A percentile compares a stretch with the other conserved stretches of the same genome.
phyloP scores from a whole-genome alignment of 2,888 invertebrate genomes.

The Oxystoma pomonae region DNA sequence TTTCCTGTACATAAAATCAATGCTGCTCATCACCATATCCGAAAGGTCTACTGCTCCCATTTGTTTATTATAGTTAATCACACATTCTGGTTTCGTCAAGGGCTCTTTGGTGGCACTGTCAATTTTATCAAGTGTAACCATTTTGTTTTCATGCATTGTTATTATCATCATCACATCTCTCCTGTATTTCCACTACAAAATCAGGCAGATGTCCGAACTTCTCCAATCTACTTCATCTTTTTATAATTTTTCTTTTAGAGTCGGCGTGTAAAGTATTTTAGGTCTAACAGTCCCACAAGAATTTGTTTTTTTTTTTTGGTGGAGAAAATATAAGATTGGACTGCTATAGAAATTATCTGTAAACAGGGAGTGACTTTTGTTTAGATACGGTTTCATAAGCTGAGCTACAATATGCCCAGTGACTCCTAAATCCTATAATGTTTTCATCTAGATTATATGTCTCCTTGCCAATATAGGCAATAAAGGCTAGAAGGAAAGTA shows the following conservation, averaged over 20 bases:
- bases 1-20: conserved; percentile 37
- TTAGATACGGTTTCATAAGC: conserved; percentile 22
- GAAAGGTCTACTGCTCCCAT: conserved; percentile 1
- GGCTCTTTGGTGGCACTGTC: conserved; percentile 20
- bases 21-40: conserved; percentile 27
- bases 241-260: conserved; percentile 16
- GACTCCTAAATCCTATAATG: conserved; percentile 4
- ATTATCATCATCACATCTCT: too few relatives aligned
- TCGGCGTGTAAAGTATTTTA: conserved; percentile 21
- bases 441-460: conserved; percentile 5
- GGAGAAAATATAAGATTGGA: conserved; percentile 14
- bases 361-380: conserved; percentile 14
- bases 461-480: conserved; percentile 26
- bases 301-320: conserved; percentile 19
- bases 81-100: conserved; percentile 28
- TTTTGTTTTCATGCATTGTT: conserved; percentile 31
- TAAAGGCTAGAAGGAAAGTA: conserved; percentile 28
- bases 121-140: conserved; percentile 27
- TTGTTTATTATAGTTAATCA: conserved; percentile 36
- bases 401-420: conserved; percentile 22
- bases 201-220: conserved; percentile 19
- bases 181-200: too few relatives aligned
- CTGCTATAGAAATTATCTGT: conserved; percentile 18
- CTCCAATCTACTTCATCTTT: conserved; percentile 18
- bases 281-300: conserved; percentile 20